phyloP scores from a whole-genome alignment of 2,888 invertebrate species.

The Melanotus villosus region DNA sequence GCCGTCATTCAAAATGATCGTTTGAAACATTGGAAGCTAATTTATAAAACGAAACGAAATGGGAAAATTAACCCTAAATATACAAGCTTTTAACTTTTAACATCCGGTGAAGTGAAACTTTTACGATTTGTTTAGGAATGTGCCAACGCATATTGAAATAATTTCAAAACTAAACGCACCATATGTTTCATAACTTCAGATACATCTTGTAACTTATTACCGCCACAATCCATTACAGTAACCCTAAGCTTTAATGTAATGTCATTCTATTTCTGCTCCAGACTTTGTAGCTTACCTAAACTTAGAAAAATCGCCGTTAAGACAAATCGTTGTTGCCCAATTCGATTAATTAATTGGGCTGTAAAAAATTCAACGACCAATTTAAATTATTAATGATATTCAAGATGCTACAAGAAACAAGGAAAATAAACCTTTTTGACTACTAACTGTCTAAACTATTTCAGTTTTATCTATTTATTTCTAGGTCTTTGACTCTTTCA shows the following conservation, averaged over 20 bases:
- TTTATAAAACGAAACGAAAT: neutral
- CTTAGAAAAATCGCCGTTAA: neutral
- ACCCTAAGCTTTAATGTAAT: neutral
- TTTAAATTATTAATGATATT: neutral
- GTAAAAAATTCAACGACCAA: neutral
- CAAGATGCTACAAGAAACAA: neutral
- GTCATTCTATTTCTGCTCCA: neutral
- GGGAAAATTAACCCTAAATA: neutral
- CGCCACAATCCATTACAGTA: constrained; percentile 5
- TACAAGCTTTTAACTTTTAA: constrained; percentile 9
- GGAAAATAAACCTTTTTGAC: neutral
- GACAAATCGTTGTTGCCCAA: neutral
- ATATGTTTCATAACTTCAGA: constrained; percentile 19
- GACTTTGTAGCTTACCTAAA: neutral
- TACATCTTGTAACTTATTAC: constrained; percentile 18
- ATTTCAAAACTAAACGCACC: constrained; percentile 16
- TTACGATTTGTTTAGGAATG: constrained; percentile 34
- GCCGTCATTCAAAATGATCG: too few relatives aligned
- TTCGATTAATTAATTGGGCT: neutral
- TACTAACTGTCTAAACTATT: neutral
- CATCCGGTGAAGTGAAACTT: constrained; percentile 31
- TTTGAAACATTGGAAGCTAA: neutral
- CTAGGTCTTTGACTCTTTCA: too few relatives aligned
- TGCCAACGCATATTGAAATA: constrained; percentile 15
- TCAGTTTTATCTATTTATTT: neutral